These are phyloP conservation scores for Brachypalpus laphriformis DNA, from an alignment of 2,888 invertebrate genomes.

Conservation along the genomic window DNA sequence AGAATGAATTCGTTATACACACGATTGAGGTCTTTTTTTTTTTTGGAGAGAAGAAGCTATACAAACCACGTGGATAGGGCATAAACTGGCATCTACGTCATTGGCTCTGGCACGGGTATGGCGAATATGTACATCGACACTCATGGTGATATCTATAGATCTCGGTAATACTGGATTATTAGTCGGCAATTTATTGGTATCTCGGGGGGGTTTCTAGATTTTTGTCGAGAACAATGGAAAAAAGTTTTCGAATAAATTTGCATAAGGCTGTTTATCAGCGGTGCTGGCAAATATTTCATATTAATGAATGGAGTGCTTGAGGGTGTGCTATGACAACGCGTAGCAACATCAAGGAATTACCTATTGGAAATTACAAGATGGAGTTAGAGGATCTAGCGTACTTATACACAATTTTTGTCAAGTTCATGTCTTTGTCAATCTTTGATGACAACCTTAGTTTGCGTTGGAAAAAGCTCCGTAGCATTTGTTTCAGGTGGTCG, in stretches of 20 bases:
- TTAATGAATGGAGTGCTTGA: background rate
- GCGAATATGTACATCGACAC: background rate
- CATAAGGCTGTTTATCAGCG: background rate
- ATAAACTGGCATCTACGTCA: background rate
- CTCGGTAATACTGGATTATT: background rate
- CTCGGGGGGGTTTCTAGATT: background rate
- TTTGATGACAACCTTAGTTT: no score
- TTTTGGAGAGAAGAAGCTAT: background rate
- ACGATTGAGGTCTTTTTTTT: background rate
- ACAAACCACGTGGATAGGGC: background rate
- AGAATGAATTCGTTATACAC: background rate
- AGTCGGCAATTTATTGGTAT: background rate
- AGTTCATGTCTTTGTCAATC: no score
- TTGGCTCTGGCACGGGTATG: background rate
- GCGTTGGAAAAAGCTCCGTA: no score
- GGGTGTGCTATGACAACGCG: no score
- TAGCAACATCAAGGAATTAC: no score
- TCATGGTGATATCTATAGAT: background rate
- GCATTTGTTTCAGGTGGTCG: no score
- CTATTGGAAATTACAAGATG: no score
- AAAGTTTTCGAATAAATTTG: background rate
- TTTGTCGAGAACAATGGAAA: background rate
- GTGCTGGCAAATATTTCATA: background rate
- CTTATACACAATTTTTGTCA: no score
- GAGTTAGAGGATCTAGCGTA: no score